Conservation (phyloP, 2,797 vertebrate species). For the Trematomus bernacchii region DNA sequence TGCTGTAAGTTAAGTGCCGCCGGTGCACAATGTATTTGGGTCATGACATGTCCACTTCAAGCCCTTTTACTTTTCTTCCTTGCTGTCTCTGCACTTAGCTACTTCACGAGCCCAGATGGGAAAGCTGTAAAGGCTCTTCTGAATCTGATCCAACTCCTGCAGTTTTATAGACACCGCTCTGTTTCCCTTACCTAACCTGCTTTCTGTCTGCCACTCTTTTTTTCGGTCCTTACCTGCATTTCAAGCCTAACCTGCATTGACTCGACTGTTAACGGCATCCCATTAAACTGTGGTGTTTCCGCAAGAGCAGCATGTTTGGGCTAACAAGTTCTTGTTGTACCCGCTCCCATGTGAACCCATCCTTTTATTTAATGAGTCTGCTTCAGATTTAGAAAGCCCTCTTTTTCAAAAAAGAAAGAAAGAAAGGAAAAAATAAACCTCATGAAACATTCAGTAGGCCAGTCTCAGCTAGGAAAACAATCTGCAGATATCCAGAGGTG, state of each 20-base stretch:
- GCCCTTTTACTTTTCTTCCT: conserved; percentile 30
- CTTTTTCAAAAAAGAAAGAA: conserved; percentile 18
- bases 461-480: conserved; percentile 73
- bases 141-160: conserved; percentile 22
- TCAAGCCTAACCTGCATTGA: conserved; percentile 41
- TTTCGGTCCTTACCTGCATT: conserved; percentile 22
- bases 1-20: conserved; percentile 59
- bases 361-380: conserved; percentile 72
- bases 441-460: conserved; percentile 81
- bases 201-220: conserved; percentile 5
- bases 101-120: conserved; percentile 26
- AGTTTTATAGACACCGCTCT: conserved; percentile 1
- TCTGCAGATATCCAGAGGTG: conserved; percentile 74
- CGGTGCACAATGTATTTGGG: conserved; percentile 62
- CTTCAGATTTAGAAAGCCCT: conserved; percentile 53
- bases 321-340: conserved; percentile 61
- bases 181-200: not conserved
- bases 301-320: conserved; percentile 52
- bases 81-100: conserved; percentile 33
- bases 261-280: conserved; percentile 21
- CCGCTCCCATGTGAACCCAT: conserved; percentile 58
- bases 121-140: conserved; percentile 1
- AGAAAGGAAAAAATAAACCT: conserved; percentile 24
- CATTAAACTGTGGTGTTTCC: conserved; percentile 46
- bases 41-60: conserved; percentile 60